Base-by-base conservation (phyloP, 64 coral and sea anemone species). In the Hydrozoanthus tunicans region DNA sequence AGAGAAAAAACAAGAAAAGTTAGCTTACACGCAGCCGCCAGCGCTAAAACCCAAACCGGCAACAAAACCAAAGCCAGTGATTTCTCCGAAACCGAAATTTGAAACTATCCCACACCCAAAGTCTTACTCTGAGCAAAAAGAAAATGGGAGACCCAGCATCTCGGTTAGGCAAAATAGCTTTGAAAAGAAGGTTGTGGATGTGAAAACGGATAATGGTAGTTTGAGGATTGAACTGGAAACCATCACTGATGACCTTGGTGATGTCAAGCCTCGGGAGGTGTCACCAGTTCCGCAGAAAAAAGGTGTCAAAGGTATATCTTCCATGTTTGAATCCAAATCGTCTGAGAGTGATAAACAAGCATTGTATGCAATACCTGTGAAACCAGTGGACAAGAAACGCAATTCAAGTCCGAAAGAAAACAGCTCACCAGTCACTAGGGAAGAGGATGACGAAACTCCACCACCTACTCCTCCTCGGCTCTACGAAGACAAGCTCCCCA, bases 251-350 rank as follows among this genome's bases (percentile, higher is more conserved):
- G 82, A 12, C 9, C 58, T 70, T 55, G 14, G 5, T 56, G 83
- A 86, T 15, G 17, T 73, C 2, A 5, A 57, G 26, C 10, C 23
- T 12, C 20, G 71, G 56, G 69, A 58, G 5, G 58, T 6, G 54
- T 73, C 69, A 75, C 51, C 54, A 25, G 23, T 8, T 88, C 20
- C 56, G 27, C 54, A 75, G 53, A 54, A 88, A 32, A 88, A 88
- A 88, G 69, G 69, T 88, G 84, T 88, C 51, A 88, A 73, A 88
- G 84, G 84, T 74, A 88, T 88, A 20, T 74, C 84, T 9, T 88
- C 84, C 27, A 51, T 88, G 84, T 88, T 88, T 59, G 84, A 88
- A 27, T 61, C 84, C 24, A 88, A 73, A 25, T 74, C 15, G 56
- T 59, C 69, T 9, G 84, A 88, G 5, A 25, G 5, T 88, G 84